Base-by-base conservation (phyloP, 2,888 invertebrate genomes). In the Crossocerus cetratus region DNA sequence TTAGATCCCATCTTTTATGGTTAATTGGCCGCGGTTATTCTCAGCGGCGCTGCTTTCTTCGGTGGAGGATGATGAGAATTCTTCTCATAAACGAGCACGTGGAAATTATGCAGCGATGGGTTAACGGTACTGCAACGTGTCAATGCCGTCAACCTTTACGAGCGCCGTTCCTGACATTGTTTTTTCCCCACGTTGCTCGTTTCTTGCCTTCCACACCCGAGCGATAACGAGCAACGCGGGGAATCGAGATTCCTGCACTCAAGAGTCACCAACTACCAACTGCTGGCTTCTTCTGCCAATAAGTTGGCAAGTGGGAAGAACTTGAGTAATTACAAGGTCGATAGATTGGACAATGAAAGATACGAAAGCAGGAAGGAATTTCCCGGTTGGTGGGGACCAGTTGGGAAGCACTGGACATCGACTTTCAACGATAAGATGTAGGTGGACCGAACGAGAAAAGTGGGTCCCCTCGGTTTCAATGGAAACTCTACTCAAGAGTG, bases 391-490 rank as follows among this genome's bases (percentile, higher is more conserved):
- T 16, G n/a, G 5, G n/a, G 21, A 20, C 43, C 45, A 43, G 61
- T 65, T 68, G 71, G 56, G 60, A 76, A 69, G 54, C 62, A 69
- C 72, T 70, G 66, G 44, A 43, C 60, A 45, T 69, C 75, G 78
- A 81, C 79, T 83, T 83, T 83, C 83, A 74, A 76, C 75, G 68
- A 70, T 69, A 74, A 62, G 66, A 78, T 61, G 77, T 81, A 77
- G 74, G 74, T 76, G 77, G 76, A 69, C 69, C 65, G 43, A 69
- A 32, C 11, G 63, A 45, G 59, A 72, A 78, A 82, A 78, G 72
- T 72, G 67, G 73, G 69, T 69, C 65, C 53, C 65, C 53, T n/a
- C 3, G 23, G 0, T 44, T 21, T 76, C 65, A 78, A 81, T 76
- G 58, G 77, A 81, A 80, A 82, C 69, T 62, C 74, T 64, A 62